Base-by-base conservation (phyloP, 2,888 invertebrate species). In the Drosophila antonietae region DNA sequence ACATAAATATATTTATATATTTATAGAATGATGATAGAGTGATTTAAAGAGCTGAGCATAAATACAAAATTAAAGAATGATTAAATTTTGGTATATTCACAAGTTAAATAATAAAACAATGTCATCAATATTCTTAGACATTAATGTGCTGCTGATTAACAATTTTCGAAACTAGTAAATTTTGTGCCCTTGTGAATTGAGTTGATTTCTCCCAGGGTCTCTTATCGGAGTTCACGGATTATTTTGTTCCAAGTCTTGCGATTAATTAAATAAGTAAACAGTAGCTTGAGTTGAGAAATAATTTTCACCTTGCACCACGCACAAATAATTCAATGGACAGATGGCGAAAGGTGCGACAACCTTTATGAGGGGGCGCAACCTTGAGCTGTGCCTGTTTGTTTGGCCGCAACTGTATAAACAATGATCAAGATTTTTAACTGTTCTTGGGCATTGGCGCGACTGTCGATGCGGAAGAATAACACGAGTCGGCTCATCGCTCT, bases 381-480 rank as follows among this genome's bases (percentile, higher is more conserved):
- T 81, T 75, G 79, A 49, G 52, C 41, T 69, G 73, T 57, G 70
- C 73, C 73, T 78, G 64, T 78, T 84, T 75, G 76, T 69, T 81
- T 73, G 75, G 58, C 74, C 62, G 72, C 84, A 84, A 88, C 85
- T 84, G 84, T 85, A 73, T 82, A 80, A 85, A 84, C 80, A 84
- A 35, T 63, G 64, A 31, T 61, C 68, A 79, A 77, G 67, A 77
- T 64, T 77, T 68, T 68, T 56, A 56, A 67, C 56, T 41, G 67
- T 28, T 49, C 49, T 49, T 59, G 49, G 39, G 39, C 39, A 59
- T 49, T 59, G 67, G 68, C 69, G 53, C 53, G 59, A 66, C 60
- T 68, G 72, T 51, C 58, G 72, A 85, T 83, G 79, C 84, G 84
- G 84, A 85, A 85, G 88, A 88, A 65, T 66, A 81, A 87, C 70